Percentiles rank a stretch among this genome's conserved stretches.
Conservation (phyloP, 1,140 invertebrate genomes). For the Drosophila tropicalis region DNA sequence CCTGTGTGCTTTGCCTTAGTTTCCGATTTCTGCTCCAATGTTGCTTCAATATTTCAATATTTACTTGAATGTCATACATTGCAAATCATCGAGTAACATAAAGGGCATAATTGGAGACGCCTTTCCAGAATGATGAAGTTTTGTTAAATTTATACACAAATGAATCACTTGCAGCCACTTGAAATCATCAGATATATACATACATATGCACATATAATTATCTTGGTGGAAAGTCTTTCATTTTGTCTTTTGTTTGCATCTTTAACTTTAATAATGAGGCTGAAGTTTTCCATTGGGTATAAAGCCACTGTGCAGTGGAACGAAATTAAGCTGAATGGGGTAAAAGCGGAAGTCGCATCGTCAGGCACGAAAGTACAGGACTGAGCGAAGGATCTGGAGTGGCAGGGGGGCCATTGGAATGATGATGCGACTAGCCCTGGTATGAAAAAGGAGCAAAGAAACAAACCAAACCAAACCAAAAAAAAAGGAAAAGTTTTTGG, state of each 20-base stretch:
- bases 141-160: too few species aligned
- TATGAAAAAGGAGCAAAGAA: conserved; percentile 51
- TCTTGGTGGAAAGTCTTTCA: not conserved
- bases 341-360: conserved; percentile 75
- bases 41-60: too few species aligned
- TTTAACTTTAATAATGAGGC: not conserved
- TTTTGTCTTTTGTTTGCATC: not conserved
- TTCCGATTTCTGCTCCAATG: too few species aligned
- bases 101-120: too few species aligned
- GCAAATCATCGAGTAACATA: too few species aligned
- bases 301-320: conserved; percentile 39
- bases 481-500: conserved; percentile 33
- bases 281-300: conserved; percentile 1
- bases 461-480: conserved; percentile 9
- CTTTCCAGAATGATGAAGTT: too few species aligned
- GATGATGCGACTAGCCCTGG: conserved; percentile 27
- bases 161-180: too few species aligned
- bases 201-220: too few species aligned
- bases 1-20: too few species aligned
- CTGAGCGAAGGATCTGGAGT: conserved; percentile 23
- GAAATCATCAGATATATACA: too few species aligned
- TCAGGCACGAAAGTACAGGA: conserved; percentile 55
- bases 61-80: too few species aligned
- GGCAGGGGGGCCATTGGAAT: conserved; percentile 5
- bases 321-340: conserved; percentile 67